Evolutionary conservation across 2,888 invertebrate species (phyloP).

Genomic region (Abscondita cerata): DNA sequence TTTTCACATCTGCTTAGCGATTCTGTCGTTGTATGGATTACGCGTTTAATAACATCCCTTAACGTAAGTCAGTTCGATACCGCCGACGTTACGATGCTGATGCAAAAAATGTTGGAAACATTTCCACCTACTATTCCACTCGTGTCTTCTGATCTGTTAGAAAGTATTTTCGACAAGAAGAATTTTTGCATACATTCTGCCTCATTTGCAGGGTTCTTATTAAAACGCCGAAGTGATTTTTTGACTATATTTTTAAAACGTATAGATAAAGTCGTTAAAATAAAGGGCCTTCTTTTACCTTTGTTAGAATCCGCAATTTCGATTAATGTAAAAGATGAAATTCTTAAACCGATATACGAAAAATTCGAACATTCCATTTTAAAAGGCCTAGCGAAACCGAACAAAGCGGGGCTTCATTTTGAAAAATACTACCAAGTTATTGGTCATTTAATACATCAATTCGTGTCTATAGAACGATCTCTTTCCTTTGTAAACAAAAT

Average conservation of each 20-base stretch:
- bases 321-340: slow-evolving; percentile 58
- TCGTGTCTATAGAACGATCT: slow-evolving; percentile 66
- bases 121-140: slow-evolving; percentile 67
- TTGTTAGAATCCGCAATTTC: slow-evolving; percentile 62
- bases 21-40: slow-evolving; percentile 37
- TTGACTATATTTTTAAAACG: slow-evolving; percentile 61
- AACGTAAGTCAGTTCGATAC: slow-evolving; percentile 46
- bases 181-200: slow-evolving; percentile 65
- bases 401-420: slow-evolving; percentile 72
- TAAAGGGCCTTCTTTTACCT: slow-evolving; percentile 70
- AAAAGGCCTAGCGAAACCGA: slow-evolving; percentile 72
- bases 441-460: slow-evolving; percentile 65
- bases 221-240: slow-evolving; percentile 63
- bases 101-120: slow-evolving; percentile 65
- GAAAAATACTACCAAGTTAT: slow-evolving; percentile 67
- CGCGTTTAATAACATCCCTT: slow-evolving; percentile 37
- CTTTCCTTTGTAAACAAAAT: slow-evolving; percentile 64
- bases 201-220: slow-evolving; percentile 64
- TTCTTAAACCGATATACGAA: slow-evolving; percentile 64
- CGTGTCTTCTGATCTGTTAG: slow-evolving; percentile 63
- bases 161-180: slow-evolving; percentile 61
- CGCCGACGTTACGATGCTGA: slow-evolving; percentile 62
- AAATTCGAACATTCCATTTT: slow-evolving; percentile 69
- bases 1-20: slow-evolving; percentile 39
- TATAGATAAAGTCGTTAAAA: slow-evolving; percentile 61